phyloP scores from a whole-genome alignment of 2,113 vertebrate genomes.

The Pipa parva region DNA sequence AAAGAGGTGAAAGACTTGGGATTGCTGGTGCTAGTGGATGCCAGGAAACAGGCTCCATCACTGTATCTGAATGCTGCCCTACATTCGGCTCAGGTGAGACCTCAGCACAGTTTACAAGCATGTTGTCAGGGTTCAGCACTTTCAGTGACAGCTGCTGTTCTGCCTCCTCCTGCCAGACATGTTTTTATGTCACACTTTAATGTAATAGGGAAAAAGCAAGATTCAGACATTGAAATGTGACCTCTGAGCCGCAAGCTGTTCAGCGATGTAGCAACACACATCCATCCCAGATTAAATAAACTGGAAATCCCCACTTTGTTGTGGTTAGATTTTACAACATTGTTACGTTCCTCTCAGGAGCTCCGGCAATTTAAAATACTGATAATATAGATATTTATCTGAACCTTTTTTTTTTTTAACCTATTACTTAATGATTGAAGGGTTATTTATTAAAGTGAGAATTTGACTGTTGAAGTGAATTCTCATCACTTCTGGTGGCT shows the following conservation, averaged over 20 bases:
- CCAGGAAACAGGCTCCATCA: conserved; percentile 62
- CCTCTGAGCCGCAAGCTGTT: not conserved
- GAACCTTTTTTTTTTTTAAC: no score
- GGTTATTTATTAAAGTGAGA: no score
- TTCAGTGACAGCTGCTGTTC: no score
- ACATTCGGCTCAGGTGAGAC: conserved; percentile 69
- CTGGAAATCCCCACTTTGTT: conserved; percentile 2
- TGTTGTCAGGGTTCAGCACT: not conserved
- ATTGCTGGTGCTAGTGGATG: conserved; percentile 73
- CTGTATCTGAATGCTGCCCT: conserved; percentile 68
- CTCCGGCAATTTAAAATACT: no score
- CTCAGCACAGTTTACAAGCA: no score
- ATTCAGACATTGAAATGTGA: conserved; percentile 1
- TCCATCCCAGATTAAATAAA: not conserved
- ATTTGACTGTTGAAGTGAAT: no score
- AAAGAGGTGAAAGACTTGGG: conserved; percentile 64
- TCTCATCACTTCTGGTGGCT: no score
- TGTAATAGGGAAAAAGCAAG: not conserved
- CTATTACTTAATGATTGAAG: no score
- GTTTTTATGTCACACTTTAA: not conserved
- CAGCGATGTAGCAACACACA: not conserved
- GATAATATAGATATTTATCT: no score
- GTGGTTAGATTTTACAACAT: not conserved
- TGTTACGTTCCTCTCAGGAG: not conserved
- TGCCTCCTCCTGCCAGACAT: not conserved